Evolutionary conservation across 2,888 invertebrate genomes (phyloP).

Genomic region (Drosophila atripex): DNA sequence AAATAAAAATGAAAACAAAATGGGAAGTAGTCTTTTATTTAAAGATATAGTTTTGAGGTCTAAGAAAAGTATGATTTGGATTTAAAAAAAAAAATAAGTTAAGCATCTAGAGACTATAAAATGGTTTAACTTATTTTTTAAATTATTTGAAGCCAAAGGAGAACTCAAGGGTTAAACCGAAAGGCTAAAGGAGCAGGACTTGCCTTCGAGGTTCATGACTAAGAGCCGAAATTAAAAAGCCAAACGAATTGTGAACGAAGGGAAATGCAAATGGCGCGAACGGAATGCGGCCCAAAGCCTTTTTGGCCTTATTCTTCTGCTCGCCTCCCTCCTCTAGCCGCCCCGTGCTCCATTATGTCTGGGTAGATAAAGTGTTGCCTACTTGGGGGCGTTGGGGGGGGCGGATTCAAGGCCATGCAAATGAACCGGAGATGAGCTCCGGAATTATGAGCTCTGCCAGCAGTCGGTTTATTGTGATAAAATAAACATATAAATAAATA

Average conservation of each 20-base stretch:
- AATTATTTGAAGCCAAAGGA: background rate
- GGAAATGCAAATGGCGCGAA: conserved; percentile 59
- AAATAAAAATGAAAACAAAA: background rate
- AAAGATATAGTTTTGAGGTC: no score
- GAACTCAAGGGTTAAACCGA: background rate
- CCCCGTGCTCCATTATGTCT: conserved; percentile 11
- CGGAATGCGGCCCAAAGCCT: conserved; percentile 45
- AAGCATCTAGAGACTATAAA: no score
- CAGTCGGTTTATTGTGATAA: conserved; percentile 34
- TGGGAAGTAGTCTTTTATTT: no score
- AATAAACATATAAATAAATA: conserved; percentile 66
- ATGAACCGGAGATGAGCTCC: conserved; percentile 52
- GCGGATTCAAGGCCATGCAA: conserved; percentile 45
- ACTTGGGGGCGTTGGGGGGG: conserved; percentile 3
- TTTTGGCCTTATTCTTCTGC: conserved; percentile 2
- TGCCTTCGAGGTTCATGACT: conserved; percentile 10
- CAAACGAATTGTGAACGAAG: conserved; percentile 16
- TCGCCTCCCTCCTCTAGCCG: background rate
- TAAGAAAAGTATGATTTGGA: no score
- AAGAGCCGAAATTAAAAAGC: conserved; percentile 30
- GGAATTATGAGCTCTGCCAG: conserved; percentile 47
- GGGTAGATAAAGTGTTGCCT: conserved; percentile 65
- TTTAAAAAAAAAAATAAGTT: no score
- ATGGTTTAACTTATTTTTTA: no score
- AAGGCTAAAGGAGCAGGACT: conserved; percentile 2